These are phyloP conservation scores for Onychomys arenicola DNA, from an alignment of 2,797 vertebrate genomes.

Conservation along the genomic window DNA sequence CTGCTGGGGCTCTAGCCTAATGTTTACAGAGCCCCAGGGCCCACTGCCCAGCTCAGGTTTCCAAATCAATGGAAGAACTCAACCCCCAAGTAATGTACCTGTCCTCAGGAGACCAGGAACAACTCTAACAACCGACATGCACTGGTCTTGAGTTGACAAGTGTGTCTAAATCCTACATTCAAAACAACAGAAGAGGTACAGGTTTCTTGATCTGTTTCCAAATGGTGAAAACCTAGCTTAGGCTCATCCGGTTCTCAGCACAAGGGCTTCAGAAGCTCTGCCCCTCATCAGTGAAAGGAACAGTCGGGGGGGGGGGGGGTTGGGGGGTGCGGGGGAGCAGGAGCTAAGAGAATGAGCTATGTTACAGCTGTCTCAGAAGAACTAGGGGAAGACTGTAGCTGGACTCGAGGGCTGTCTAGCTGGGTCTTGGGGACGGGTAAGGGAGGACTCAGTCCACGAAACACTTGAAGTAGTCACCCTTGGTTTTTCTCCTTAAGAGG, in stretches of 20 bases:
- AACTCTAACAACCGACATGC: background rate
- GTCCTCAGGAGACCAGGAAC: background rate
- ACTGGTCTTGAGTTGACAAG: slow-evolving; percentile 23
- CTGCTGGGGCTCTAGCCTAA: background rate
- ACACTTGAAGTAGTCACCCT: background rate
- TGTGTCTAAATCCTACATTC: slow-evolving; percentile 9
- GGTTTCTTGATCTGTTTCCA: slow-evolving; percentile 34
- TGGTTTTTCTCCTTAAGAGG: slow-evolving; percentile 7
- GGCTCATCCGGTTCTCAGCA: background rate
- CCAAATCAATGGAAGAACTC: background rate
- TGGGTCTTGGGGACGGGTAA: background rate
- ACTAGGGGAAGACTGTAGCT: background rate
- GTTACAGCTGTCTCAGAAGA: background rate
- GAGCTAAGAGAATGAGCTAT: background rate
- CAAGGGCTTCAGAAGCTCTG: background rate
- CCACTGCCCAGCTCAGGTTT: background rate
- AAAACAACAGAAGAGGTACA: background rate
- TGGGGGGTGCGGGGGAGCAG: background rate
- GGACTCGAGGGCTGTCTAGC: background rate
- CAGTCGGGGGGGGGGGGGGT: too few species aligned
- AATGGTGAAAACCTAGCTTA: background rate
- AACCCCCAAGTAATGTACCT: background rate
- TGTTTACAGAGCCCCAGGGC: background rate
- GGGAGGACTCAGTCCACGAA: background rate
- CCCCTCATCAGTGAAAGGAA: background rate